A percentile compares a stretch with the other conserved stretches of the same genome.
These are phyloP conservation scores for Oreamnos americanus DNA, from an alignment of 2,113 vertebrate genomes.

Conservation along the genomic window DNA sequence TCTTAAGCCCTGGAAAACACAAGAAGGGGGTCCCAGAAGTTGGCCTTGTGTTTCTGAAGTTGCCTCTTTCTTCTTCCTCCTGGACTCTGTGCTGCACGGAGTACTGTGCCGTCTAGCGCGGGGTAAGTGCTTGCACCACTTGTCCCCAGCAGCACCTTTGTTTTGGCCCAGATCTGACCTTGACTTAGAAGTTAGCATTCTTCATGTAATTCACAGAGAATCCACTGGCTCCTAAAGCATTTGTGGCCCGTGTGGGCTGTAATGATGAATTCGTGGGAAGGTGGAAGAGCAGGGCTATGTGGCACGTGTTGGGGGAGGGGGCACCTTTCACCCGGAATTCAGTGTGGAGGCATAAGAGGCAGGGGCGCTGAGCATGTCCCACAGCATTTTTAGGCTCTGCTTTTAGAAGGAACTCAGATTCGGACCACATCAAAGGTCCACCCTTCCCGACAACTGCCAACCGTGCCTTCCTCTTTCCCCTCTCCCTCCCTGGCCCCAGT, in stretches of 20 bases:
- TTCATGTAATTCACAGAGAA: background rate
- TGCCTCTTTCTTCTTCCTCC: background rate
- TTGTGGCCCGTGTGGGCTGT: background rate
- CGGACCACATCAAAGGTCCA: background rate
- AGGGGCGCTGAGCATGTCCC: background rate
- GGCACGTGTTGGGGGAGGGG: rapidly evolving
- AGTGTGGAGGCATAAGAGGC: background rate
- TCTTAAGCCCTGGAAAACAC: background rate
- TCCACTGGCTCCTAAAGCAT: background rate
- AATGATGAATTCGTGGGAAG: background rate
- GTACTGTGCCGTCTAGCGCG: rapidly evolving
- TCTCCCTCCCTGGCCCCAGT: background rate
- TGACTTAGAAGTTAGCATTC: background rate
- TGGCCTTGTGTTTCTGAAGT: background rate
- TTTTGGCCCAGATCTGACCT: background rate
- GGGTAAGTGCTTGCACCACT: background rate
- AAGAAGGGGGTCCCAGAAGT: background rate
- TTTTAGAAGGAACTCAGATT: background rate
- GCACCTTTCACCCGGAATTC: background rate
- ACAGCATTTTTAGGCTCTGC: background rate
- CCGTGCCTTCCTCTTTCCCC: background rate
- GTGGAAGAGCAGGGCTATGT: background rate
- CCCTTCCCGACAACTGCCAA: background rate
- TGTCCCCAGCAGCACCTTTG: background rate
- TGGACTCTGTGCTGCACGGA: background rate